A percentile compares a stretch with the other conserved stretches of the same genome.
Conservation (phyloP, 2,797 vertebrate species). For the Nannoperca australis region DNA sequence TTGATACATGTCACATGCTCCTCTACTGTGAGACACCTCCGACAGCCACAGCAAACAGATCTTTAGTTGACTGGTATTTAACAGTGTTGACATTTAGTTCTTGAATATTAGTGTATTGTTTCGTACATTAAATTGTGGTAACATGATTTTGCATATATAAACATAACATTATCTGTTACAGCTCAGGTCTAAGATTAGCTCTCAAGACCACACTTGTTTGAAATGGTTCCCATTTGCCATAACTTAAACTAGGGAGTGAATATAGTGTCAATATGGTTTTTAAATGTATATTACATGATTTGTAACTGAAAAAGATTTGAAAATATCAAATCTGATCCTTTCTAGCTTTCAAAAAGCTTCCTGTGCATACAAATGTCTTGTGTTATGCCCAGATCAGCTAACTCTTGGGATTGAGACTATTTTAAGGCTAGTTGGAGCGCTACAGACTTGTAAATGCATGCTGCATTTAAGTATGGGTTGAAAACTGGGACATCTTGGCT, state of each 20-base stretch:
- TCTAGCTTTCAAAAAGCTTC: too few relatives aligned
- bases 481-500: too few relatives aligned
- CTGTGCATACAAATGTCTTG: too few relatives aligned
- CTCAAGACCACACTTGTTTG: background rate
- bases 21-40: background rate
- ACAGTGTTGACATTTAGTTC: background rate
- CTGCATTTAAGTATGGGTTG: too few relatives aligned
- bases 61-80: background rate
- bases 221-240: constrained; percentile 2
- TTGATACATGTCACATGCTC: background rate
- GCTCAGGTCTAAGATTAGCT: background rate
- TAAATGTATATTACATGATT: too few relatives aligned
- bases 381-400: too few relatives aligned
- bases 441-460: too few relatives aligned
- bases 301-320: too few relatives aligned
- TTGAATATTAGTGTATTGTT: background rate
- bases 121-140: background rate
- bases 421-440: too few relatives aligned
- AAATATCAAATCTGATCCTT: too few relatives aligned
- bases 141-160: background rate
- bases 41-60: background rate
- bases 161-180: background rate
- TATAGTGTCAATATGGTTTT: too few relatives aligned
- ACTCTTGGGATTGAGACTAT: too few relatives aligned
- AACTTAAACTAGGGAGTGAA: background rate